phyloP scores from a whole-genome alignment of 1,140 invertebrate genomes.

The Bicyclus anynana region DNA sequence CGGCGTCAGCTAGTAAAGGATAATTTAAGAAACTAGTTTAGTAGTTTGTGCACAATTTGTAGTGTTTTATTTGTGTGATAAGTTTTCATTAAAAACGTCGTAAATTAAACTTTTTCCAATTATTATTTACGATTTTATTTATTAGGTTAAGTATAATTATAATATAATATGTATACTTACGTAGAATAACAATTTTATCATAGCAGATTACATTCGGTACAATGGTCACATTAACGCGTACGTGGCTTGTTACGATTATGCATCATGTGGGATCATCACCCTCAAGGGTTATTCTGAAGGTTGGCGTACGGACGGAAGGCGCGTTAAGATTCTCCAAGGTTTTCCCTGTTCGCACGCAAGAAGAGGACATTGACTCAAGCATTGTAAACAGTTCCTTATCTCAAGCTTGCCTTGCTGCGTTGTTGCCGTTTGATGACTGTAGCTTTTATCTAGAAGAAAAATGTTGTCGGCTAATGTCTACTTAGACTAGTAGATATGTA shows the following conservation, averaged over 20 bases:
- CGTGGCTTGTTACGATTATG: slow-evolving; percentile 35
- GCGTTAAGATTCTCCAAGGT: slow-evolving; percentile 60
- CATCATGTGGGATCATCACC: slow-evolving; percentile 33
- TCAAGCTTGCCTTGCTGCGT: slow-evolving; percentile 51
- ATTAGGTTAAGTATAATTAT: too few relatives aligned
- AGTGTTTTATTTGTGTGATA: too few relatives aligned
- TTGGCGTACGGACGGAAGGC: slow-evolving; percentile 44
- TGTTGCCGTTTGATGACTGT: slow-evolving; percentile 49
- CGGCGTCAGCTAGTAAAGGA: too few relatives aligned
- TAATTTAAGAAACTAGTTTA: too few relatives aligned
- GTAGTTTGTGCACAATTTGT: too few relatives aligned
- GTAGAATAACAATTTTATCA: slow-evolving; percentile 6
- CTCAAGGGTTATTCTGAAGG: slow-evolving; percentile 38
- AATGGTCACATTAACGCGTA: slow-evolving; percentile 40
- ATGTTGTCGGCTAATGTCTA: slow-evolving; percentile 52
- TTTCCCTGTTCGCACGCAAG: slow-evolving; percentile 62
- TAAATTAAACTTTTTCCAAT: too few relatives aligned
- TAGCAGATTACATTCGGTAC: slow-evolving; percentile 24
- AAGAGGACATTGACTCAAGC: slow-evolving; percentile 74
- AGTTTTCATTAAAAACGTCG: too few relatives aligned
- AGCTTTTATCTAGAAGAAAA: slow-evolving; percentile 70
- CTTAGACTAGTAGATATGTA: too few relatives aligned
- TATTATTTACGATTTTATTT: too few relatives aligned
- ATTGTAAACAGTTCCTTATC: slow-evolving; percentile 77
- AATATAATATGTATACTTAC: not conserved